Evolutionary conservation across 1,140 invertebrate genomes (phyloP).

Genomic region (Cylas formicarius): DNA sequence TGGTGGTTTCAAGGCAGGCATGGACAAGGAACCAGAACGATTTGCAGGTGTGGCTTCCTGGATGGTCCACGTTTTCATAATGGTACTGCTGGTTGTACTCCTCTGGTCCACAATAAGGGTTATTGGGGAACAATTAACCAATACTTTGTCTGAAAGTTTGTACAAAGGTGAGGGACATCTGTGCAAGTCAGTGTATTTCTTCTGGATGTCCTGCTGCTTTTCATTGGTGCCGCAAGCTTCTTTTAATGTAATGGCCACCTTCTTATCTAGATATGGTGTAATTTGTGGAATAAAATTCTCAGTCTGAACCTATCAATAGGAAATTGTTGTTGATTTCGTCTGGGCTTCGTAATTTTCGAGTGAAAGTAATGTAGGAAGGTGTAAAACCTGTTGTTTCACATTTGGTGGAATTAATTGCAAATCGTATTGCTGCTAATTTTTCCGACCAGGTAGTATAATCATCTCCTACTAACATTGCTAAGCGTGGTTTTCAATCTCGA

Average conservation of each 20-base stretch:
- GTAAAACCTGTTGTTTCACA: constrained; percentile 30
- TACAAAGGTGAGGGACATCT: not conserved
- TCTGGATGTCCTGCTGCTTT: constrained; percentile 13
- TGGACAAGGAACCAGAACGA: no score
- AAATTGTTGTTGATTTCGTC: constrained; percentile 26
- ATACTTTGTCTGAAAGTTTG: constrained; percentile 12
- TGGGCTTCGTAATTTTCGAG: constrained; percentile 32
- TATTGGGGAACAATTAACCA: no score
- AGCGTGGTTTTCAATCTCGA: constrained; percentile 39
- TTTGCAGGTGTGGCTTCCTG: no score
- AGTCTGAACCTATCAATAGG: constrained; percentile 20
- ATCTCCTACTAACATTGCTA: constrained; percentile 35
- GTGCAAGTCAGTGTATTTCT: constrained; percentile 1
- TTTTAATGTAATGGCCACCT: not conserved
- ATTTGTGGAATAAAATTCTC: constrained; percentile 37
- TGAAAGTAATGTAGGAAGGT: constrained; percentile 39
- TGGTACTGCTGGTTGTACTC: no score
- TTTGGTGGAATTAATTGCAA: constrained; percentile 28
- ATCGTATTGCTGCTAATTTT: not conserved
- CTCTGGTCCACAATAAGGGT: no score
- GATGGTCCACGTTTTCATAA: no score
- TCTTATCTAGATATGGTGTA: constrained; percentile 28
- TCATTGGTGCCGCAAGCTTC: constrained; percentile 7
- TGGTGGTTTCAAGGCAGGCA: no score
- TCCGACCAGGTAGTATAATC: constrained; percentile 14